Evolutionary conservation across 2,888 invertebrate species (phyloP), one percentile per base, ranked within the genome.

Genomic region (Copidosoma aretas): DNA sequence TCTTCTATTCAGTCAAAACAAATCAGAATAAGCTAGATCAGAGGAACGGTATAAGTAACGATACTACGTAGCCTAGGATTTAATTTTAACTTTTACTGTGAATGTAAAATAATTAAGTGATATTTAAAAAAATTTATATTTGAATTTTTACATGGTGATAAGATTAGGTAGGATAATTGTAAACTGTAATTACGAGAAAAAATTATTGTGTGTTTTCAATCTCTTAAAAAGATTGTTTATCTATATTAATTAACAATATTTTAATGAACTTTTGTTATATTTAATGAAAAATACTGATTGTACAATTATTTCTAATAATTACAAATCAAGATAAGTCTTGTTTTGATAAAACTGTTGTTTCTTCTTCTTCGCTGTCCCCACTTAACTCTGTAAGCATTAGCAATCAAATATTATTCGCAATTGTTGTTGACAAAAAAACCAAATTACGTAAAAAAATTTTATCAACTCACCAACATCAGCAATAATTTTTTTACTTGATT

Each of bases 1-100:
- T 98, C 83, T 95, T 98, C 78, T 97, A 97, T 83, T 95, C 94
- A 87, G 95, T 97, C 4, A 97, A 97, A 86, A 94, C 94, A 62
- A 95, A 96, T 84, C 90, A 91, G 74, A 94, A 93, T 84, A 93
- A 94, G 82, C 85, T 94, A 80, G 94, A 95, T 83, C 92, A 91
- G 84, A 93, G 91, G 81, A 92, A 91, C 84, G 91, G 91, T 77
- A 87, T 91, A 75, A 91, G 88, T 80, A 89, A 88, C 74, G 91
- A 91, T 81, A 81, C 87, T 54, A 86, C 86, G 78, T 88, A 85
- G 84, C 79, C 72, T 73, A 75, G 67, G 71, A 68, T 75, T 70
- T 71, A 67, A 46, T 71, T 64, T 73, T 60, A 51, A 57, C 53
- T 69, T 70, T 70, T 51, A 63, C 46, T 74, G 67, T 77, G 60